Evolutionary conservation across 2,888 invertebrate genomes (phyloP).

Genomic region (Acrocyrtus sp.): DNA sequence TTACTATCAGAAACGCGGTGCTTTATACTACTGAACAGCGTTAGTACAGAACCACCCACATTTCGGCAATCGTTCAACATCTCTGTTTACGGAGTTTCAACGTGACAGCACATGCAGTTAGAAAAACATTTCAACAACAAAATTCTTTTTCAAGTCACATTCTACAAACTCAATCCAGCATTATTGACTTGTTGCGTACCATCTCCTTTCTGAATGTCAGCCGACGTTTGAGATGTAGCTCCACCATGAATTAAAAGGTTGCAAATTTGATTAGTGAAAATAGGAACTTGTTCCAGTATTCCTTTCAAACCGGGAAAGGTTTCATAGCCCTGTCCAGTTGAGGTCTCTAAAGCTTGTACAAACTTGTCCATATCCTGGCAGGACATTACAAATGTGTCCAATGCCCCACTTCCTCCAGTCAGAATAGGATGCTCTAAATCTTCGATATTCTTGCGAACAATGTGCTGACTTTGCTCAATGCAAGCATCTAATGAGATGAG

Average conservation of each 20-base stretch:
- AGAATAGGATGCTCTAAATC: constrained; percentile 74
- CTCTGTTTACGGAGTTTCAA: constrained; percentile 35
- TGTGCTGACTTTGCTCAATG: constrained; percentile 68
- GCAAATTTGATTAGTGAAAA: constrained; percentile 72
- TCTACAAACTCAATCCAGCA: background rate
- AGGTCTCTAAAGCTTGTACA: constrained; percentile 44
- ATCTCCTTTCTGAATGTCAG: constrained; percentile 69
- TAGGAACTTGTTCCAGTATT: constrained; percentile 68
- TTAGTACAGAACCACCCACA: constrained; percentile 53
- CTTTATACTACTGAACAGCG: constrained; percentile 47
- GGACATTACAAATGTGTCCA: constrained; percentile 60
- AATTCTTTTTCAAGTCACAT: no score
- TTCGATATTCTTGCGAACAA: constrained; percentile 70
- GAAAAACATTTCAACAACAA: no score
- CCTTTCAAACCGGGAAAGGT: constrained; percentile 63
- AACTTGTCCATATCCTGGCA: constrained; percentile 52
- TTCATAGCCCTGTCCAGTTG: constrained; percentile 52
- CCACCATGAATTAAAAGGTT: constrained; percentile 78
- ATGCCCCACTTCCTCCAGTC: constrained; percentile 65
- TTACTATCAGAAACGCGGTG: constrained; percentile 34
- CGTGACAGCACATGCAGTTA: constrained; percentile 25
- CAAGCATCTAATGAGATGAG: constrained; percentile 65
- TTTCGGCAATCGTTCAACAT: constrained; percentile 57
- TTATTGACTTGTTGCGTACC: constrained; percentile 63
- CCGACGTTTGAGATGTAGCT: constrained; percentile 80